Base-by-base conservation (phyloP, 2,888 invertebrate species). In the Hirtodrosophila cameraria region DNA sequence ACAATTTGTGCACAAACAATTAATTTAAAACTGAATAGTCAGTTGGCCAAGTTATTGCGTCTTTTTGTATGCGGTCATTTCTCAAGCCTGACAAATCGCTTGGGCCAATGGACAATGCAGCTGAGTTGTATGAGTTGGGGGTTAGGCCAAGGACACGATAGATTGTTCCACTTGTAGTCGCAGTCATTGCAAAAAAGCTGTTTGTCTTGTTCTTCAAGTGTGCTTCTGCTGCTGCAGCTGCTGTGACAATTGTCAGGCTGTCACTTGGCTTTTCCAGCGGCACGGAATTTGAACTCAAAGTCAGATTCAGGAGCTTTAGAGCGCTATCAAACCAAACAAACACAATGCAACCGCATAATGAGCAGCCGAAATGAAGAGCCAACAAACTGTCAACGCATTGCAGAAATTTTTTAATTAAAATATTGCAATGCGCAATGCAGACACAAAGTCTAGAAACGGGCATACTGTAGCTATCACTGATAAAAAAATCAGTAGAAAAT, bases 401-500 rank as follows among this genome's bases (percentile, higher is more conserved):
- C 63, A 70, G 64, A 66, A 61, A 77, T 72, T 83, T 75, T 81
- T 83, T 78, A 83, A 81, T 83, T 81, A 83, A 81, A 81, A 81
- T 80, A 81, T 81, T 69, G 75, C 70, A 53, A 66, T 54, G 62
- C 20, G 54, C 70, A 60, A 66, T 70, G 76, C 73, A 65, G 53
- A 70, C 27, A 36, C 12, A 16, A 15, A 11, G 23, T 25, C 23
- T 9, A 20, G 38, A 27, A 38, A 57, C 27, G 27, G 62, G 35
- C 45, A n/a, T n/a, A n/a, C n/a, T n/a, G n/a, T n/a, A n/a, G n/a
- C n/a, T n/a, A n/a, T n/a, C n/a, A n/a, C n/a, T n/a, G n/a, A n/a
- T n/a, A n/a, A n/a, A n/a, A n/a, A n/a, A n/a, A n/a, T n/a, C n/a
- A n/a, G n/a, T n/a, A n/a, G n/a, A n/a, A n/a, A n/a, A n/a, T n/a